phyloP scores from a whole-genome alignment of 1,140 invertebrate species.

The Drosophila pallidifrons region DNA sequence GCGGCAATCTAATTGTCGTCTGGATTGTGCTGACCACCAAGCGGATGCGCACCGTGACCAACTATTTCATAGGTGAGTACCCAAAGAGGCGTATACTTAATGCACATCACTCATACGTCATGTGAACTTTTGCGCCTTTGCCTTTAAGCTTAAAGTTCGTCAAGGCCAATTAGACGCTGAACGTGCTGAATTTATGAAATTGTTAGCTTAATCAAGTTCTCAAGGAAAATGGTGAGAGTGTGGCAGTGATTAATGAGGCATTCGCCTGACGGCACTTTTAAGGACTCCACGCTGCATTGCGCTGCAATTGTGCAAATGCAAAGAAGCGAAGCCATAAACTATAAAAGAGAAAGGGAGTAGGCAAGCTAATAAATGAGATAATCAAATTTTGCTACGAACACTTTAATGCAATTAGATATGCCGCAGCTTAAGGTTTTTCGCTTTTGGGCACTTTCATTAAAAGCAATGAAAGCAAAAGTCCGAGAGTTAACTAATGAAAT shows the following conservation, averaged over 20 bases:
- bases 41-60: conserved; percentile 97
- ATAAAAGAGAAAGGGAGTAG: not conserved
- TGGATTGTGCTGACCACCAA: conserved; percentile 97
- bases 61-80: conserved; percentile 93
- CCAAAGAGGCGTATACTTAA: conserved; percentile 41
- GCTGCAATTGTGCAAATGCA: not conserved
- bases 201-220: conserved; percentile 32
- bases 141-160: not conserved
- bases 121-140: not conserved
- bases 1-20: conserved; percentile 97
- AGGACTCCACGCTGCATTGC: not conserved
- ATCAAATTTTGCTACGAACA: not conserved
- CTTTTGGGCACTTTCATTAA: not conserved
- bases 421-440: not conserved
- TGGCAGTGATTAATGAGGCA: conserved; percentile 29
- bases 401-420: not conserved
- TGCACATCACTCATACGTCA: conserved; percentile 41
- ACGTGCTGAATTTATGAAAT: conserved; percentile 41
- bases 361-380: not conserved
- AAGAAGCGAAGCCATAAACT: no score
- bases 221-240: not conserved
- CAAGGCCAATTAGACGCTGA: conserved; percentile 1
- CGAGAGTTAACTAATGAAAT: not conserved
- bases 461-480: not conserved
- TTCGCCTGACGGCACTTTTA: conserved; percentile 1